A percentile compares a stretch with the other conserved stretches of the same genome.
Conservation (phyloP, 2,888 invertebrate species). For the Meta bourneti region DNA sequence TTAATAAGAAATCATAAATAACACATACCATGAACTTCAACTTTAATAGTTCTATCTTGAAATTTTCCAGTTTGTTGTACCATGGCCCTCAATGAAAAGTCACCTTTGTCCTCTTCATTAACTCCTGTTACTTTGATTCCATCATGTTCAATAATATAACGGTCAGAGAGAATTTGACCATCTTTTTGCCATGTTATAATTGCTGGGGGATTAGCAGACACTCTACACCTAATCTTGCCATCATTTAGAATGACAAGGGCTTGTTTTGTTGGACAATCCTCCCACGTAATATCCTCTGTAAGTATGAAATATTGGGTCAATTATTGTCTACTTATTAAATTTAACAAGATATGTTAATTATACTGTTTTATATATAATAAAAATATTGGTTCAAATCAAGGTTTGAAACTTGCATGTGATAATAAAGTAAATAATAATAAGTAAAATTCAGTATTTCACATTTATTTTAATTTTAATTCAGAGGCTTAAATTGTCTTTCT, state of each 20-base stretch:
- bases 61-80: conserved; percentile 77
- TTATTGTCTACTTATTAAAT: background rate
- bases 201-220: conserved; percentile 77
- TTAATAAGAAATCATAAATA: no score
- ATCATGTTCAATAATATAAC: conserved; percentile 72
- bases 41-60: conserved; percentile 70
- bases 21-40: conserved; percentile 77
- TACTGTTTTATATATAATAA: no score
- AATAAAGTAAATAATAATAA: no score
- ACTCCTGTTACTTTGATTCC: conserved; percentile 76
- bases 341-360: no score
- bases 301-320: background rate
- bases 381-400: no score
- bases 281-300: conserved; percentile 77
- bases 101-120: conserved; percentile 74
- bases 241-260: conserved; percentile 75
- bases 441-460: no score
- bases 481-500: no score
- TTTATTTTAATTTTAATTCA: no score
- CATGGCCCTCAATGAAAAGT: conserved; percentile 75
- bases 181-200: conserved; percentile 75
- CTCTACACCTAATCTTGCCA: conserved; percentile 76
- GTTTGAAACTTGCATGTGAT: no score
- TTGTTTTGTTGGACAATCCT: conserved; percentile 75
- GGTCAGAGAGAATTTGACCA: conserved; percentile 58